Percentiles rank a stretch among this genome's conserved stretches.
phyloP scores from a whole-genome alignment of 2,888 invertebrate genomes.

The Pseudococcus jackbeardsleyi region DNA sequence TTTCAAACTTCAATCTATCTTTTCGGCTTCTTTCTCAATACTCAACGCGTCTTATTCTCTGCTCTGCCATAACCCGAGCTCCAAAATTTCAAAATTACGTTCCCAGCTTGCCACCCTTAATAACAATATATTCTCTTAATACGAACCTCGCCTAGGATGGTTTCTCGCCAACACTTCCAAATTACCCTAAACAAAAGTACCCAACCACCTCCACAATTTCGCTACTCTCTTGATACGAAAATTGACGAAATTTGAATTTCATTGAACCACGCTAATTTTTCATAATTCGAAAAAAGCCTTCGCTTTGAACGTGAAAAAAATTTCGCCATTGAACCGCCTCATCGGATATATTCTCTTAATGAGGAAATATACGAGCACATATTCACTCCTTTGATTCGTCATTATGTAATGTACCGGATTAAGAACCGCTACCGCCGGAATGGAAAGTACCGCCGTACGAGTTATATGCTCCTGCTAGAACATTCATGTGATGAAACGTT shows the following conservation, averaged over 20 bases:
- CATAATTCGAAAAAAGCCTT: conserved; percentile 11
- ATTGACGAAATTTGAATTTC: conserved; percentile 47
- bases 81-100: not conserved
- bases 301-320: not conserved
- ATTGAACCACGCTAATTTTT: conserved; percentile 44
- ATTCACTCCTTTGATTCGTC: conserved; percentile 26
- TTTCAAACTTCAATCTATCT: not conserved
- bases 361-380: conserved; percentile 19
- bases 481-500: not conserved
- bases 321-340: not conserved
- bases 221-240: conserved; percentile 18
- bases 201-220: not conserved
- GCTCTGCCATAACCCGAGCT: too few species aligned
- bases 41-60: too few species aligned
- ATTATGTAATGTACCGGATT: not conserved
- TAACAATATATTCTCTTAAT: not conserved
- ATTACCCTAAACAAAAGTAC: not conserved
- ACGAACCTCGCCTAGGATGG: not conserved
- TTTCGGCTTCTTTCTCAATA: too few species aligned
- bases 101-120: not conserved
- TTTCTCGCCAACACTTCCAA: not conserved
- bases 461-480: not conserved
- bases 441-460: not conserved
- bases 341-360: conserved; percentile 3
- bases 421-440: not conserved